These are phyloP conservation scores for Ditula angustiorana DNA, from an alignment of 2,888 invertebrate genomes.

Conservation along the genomic window DNA sequence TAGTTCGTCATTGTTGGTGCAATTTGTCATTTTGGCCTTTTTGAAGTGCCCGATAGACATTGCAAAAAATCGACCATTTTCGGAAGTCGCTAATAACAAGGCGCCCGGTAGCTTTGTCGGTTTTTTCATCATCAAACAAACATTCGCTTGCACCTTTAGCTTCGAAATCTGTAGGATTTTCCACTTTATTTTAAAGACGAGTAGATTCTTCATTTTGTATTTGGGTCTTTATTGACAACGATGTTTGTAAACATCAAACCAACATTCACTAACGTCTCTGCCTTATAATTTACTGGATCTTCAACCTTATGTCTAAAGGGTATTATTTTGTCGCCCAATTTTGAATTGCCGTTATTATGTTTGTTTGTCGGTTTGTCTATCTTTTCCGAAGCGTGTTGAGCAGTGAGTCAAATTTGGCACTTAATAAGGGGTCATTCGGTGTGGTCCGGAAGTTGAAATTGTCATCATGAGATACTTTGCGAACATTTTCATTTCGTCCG, in stretches of 20 bases:
- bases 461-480: constrained; percentile 66
- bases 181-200: constrained; percentile 46
- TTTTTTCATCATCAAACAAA: constrained; percentile 61
- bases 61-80: constrained; percentile 72
- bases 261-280: neutral
- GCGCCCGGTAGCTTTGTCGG: constrained; percentile 77
- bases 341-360: neutral
- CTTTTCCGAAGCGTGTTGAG: constrained; percentile 42
- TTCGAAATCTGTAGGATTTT: constrained; percentile 44
- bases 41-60: constrained; percentile 70
- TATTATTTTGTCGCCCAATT: neutral
- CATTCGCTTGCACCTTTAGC: constrained; percentile 63
- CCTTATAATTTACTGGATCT: neutral
- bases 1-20: constrained; percentile 67
- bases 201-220: constrained; percentile 18
- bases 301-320: constrained; percentile 5
- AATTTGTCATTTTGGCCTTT: constrained; percentile 82
- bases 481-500: constrained; percentile 67
- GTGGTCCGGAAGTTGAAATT: constrained; percentile 80
- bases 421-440: constrained; percentile 68
- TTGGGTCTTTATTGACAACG: neutral
- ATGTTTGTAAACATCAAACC: constrained; percentile 12
- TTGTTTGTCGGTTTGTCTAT: constrained; percentile 30
- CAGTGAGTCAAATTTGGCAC: constrained; percentile 55
- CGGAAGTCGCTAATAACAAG: constrained; percentile 83